phyloP scores from a whole-genome alignment of 2,113 vertebrate species.

The Cynocephalus volans region DNA sequence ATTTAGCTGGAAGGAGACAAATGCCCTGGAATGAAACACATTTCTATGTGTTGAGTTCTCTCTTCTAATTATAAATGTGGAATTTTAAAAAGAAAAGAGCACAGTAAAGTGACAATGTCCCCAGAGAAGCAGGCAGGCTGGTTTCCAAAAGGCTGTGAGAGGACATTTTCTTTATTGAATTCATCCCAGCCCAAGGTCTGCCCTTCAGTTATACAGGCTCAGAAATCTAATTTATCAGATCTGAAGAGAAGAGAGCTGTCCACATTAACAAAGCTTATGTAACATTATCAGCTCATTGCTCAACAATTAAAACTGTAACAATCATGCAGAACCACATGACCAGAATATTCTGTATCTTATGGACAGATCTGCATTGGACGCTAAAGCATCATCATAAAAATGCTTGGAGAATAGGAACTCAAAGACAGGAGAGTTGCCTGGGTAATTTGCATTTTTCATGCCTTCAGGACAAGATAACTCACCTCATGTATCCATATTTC shows the following conservation, averaged over 20 bases:
- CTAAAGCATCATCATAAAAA: slow-evolving; percentile 34
- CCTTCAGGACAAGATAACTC: slow-evolving; percentile 2
- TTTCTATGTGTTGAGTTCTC: neutral
- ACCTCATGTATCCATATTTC: neutral
- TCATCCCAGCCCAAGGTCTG: neutral
- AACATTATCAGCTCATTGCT: slow-evolving; percentile 22
- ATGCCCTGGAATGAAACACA: slow-evolving; percentile 18
- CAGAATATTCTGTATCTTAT: neutral
- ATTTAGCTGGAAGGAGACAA: slow-evolving; percentile 60
- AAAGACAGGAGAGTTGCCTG: neutral
- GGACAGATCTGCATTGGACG: neutral
- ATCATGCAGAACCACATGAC: neutral
- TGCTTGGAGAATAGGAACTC: neutral
- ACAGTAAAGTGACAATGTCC: neutral
- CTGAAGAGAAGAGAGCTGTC: neutral
- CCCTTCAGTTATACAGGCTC: slow-evolving; percentile 11
- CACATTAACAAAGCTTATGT: neutral
- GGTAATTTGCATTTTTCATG: slow-evolving; percentile 21
- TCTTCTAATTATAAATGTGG: slow-evolving; percentile 66
- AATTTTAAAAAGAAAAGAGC: slow-evolving; percentile 64
- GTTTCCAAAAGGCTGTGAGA: slow-evolving; percentile 24
- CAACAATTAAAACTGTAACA: neutral
- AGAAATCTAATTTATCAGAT: slow-evolving; percentile 62
- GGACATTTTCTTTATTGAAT: slow-evolving; percentile 36
- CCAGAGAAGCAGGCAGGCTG: neutral